A percentile compares a stretch with the other conserved stretches of the same genome.
Evolutionary conservation across 2,888 invertebrate genomes (phyloP).

Genomic region (Lasioglossum morio): DNA sequence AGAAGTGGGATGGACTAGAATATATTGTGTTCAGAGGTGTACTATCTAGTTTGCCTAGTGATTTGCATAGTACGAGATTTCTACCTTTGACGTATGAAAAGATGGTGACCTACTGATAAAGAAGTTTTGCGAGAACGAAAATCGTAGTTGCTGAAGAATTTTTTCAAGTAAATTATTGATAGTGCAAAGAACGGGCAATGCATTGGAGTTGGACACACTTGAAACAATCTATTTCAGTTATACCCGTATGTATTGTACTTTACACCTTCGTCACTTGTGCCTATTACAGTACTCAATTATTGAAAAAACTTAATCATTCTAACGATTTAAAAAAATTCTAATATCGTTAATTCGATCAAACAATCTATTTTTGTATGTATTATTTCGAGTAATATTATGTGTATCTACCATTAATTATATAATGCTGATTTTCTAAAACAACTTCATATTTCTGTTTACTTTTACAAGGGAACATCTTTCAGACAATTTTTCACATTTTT

Average conservation of each 20-base stretch:
- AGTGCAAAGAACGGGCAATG: slow-evolving; percentile 50
- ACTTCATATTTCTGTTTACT: slow-evolving; percentile 23
- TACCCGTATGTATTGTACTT: slow-evolving; percentile 54
- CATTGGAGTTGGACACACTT: slow-evolving; percentile 38
- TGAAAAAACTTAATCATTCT: slow-evolving; percentile 30
- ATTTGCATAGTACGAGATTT: slow-evolving; percentile 61
- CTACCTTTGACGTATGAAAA: slow-evolving; percentile 74
- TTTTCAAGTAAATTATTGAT: slow-evolving; percentile 42
- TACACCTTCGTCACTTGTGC: slow-evolving; percentile 26
- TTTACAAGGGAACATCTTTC: slow-evolving; percentile 1
- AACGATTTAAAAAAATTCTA: slow-evolving; percentile 21
- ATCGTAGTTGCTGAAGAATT: slow-evolving; percentile 56
- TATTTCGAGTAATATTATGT: neutral
- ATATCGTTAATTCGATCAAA: slow-evolving; percentile 17
- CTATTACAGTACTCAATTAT: slow-evolving; percentile 32
- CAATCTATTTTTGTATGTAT: neutral
- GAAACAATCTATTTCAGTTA: slow-evolving; percentile 30
- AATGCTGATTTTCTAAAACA: slow-evolving; percentile 7
- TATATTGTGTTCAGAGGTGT: slow-evolving; percentile 15
- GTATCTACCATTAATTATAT: slow-evolving; percentile 18
- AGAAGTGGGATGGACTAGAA: slow-evolving; percentile 5
- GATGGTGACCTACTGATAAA: slow-evolving; percentile 76
- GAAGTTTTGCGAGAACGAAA: slow-evolving; percentile 71
- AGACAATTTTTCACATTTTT: slow-evolving; percentile 9
- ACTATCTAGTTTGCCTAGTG: slow-evolving; percentile 49